These are phyloP conservation scores for Acanthis flammea DNA, from an alignment of 2,797 vertebrate genomes.

Conservation along the genomic window DNA sequence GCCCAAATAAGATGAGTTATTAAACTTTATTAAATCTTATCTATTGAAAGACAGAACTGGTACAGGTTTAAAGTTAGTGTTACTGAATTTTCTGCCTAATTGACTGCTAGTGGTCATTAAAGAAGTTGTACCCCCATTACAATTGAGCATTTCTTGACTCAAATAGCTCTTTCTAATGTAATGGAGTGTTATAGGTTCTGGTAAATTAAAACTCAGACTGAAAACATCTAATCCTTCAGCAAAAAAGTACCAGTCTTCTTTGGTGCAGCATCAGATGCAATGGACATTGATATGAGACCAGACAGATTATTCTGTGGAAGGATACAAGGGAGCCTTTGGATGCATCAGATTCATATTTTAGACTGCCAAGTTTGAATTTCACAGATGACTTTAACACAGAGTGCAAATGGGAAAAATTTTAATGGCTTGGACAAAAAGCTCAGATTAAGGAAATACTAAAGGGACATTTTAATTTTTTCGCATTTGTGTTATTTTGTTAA, in stretches of 20 bases:
- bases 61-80: background rate
- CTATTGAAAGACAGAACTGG: background rate
- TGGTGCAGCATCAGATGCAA: background rate
- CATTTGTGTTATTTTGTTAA: background rate
- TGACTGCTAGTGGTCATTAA: background rate
- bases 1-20: background rate
- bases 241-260: background rate
- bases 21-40: background rate
- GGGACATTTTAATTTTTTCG: background rate
- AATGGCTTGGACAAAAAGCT: background rate
- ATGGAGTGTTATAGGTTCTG: background rate
- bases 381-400: background rate
- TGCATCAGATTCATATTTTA: background rate
- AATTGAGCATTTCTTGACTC: background rate
- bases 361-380: background rate
- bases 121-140: background rate
- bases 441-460: background rate
- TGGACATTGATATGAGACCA: background rate
- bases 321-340: background rate
- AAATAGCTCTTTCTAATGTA: background rate
- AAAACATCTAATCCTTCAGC: background rate
- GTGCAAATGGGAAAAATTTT: background rate
- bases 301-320: background rate
- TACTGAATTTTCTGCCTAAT: background rate
- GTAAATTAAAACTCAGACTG: background rate